Base-by-base conservation (phyloP, 1,140 invertebrate genomes). In the Drosophila nebulosa region DNA sequence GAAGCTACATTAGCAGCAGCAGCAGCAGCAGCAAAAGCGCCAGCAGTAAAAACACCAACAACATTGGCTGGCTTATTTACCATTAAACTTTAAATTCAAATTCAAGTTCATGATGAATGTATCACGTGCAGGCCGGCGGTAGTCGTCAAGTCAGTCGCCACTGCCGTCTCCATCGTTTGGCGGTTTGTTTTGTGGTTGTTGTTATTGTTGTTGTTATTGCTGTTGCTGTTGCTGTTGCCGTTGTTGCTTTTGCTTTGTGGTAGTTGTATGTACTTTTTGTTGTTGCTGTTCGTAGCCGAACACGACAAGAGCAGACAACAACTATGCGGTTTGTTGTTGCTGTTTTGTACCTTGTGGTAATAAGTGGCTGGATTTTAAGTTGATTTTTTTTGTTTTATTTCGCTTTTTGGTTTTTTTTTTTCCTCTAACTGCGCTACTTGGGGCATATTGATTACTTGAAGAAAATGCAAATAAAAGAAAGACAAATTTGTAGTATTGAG, bases 31-130 rank as follows among this genome's bases (percentile, higher is more conserved):
- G 35, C 51, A 51, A 64, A 6, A 59, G 21, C 60, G 56, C 18
- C 46, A 62, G 7, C 61, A 68, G 30, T 56, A 60, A 57, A 39
- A 70, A 6, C 18, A 51, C 46, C 57, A 70, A 59, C 74, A 74
- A 78, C 78, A 88, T 62, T 84, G 73, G 75, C 39, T 46, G 16
- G 39, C 39, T 46, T 69, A 77, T 75, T 86, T 77, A 89, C 84
- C 83, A 84, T 90, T 90, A 88, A 88, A 90, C 89, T 90, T 90
- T 76, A 84, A 90, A 90, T 90, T 89, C 89, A 90, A 90, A 90
- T 90, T 90, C 89, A 90, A 90, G 89, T 90, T 90, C 89, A 90
- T 90, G 89, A 90, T 90, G 78, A 90, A 90, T 90, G 80, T 89
- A 89, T 90, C 89, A 90, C 89, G 89, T 90, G 89, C 89, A 77